Conservation (phyloP, 2,797 vertebrate genomes). For the Rhinella marina region DNA sequence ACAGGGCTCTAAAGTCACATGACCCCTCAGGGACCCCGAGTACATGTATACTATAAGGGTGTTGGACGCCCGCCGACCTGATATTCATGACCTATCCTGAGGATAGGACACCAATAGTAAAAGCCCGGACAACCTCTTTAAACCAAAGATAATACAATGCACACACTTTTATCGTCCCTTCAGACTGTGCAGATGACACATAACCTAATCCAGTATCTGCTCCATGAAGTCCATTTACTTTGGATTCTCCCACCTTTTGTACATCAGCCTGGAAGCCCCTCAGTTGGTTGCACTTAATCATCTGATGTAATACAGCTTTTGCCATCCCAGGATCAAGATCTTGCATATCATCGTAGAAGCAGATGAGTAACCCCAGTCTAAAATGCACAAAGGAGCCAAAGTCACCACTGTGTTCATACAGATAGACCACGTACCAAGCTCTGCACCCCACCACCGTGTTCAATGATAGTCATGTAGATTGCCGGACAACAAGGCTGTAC, state of each 20-base stretch:
- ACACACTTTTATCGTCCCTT: neutral
- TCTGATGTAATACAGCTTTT: constrained; percentile 78
- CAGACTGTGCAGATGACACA: neutral
- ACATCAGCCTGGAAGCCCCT: constrained; percentile 73
- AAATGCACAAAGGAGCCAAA: neutral
- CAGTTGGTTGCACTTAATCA: constrained; percentile 80
- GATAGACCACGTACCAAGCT: neutral
- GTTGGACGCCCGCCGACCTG: too few species aligned
- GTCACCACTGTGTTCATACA: neutral
- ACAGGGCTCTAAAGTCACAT: too few species aligned
- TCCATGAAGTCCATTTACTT: neutral
- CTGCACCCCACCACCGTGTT: neutral
- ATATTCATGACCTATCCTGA: too few species aligned
- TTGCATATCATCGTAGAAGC: constrained; percentile 77
- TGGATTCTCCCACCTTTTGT: constrained; percentile 72
- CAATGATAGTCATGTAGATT: neutral
- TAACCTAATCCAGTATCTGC: neutral
- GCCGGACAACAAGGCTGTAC: too few species aligned
- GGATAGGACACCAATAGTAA: too few species aligned
- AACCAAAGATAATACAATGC: neutral
- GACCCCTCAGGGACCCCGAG: too few species aligned
- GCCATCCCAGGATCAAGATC: constrained; percentile 73
- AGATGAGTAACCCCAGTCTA: constrained; percentile 80
- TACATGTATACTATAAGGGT: too few species aligned
- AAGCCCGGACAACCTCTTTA: too few species aligned